Percentiles rank a stretch among this genome's conserved stretches.
Evolutionary conservation across 2,797 vertebrate genomes (phyloP).

Genomic region (Lepilemur septentrionalis): DNA sequence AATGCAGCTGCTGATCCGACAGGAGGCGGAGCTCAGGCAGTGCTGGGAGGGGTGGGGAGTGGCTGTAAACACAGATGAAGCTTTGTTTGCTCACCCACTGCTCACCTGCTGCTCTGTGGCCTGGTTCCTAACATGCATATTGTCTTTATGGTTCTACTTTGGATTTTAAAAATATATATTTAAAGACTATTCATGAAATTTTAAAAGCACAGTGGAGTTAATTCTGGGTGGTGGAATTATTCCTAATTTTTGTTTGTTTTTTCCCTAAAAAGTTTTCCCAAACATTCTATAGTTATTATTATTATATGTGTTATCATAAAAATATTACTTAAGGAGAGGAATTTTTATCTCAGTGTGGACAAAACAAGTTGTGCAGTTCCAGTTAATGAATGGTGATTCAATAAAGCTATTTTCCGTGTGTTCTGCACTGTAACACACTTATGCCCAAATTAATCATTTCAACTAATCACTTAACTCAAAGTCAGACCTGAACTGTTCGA

Average conservation of each 20-base stretch:
- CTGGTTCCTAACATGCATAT: not conserved
- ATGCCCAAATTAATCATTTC: not conserved
- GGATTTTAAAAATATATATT: not conserved
- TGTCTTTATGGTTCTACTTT: not conserved
- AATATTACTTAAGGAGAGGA: not conserved
- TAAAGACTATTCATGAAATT: not conserved
- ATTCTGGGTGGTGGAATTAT: not conserved
- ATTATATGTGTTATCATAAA: not conserved
- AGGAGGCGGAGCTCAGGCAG: too few species aligned
- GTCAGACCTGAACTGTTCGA: not conserved
- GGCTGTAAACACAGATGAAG: too few species aligned
- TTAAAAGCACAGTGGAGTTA: not conserved
- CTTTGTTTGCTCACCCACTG: too few species aligned
- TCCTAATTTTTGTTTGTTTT: not conserved
- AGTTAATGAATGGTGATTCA: not conserved
- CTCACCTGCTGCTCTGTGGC: too few species aligned
- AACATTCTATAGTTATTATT: not conserved
- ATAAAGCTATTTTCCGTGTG: not conserved
- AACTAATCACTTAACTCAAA: not conserved
- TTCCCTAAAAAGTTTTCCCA: not conserved
- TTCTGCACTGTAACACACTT: not conserved
- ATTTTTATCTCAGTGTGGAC: not conserved
- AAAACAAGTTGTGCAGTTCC: not conserved
- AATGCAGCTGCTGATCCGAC: too few species aligned
- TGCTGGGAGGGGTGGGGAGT: too few species aligned